These are phyloP conservation scores for Calyptommatus sinebrachiatus DNA, from an alignment of 2,113 vertebrate genomes.

Conservation along the genomic window DNA sequence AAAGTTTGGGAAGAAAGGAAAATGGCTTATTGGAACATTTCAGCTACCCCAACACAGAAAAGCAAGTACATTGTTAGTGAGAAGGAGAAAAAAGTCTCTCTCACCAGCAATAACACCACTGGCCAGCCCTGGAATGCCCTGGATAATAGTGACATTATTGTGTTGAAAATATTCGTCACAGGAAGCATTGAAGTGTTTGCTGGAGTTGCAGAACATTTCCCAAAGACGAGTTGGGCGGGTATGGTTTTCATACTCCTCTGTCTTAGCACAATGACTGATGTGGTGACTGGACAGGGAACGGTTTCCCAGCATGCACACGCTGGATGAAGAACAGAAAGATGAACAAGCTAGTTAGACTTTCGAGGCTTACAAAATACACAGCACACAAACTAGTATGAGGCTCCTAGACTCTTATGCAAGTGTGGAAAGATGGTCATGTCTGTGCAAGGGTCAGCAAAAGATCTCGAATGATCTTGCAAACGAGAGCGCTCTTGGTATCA, in stretches of 20 bases:
- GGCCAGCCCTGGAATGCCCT: conserved; percentile 83
- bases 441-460: background rate
- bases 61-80: background rate
- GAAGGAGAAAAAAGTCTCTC: conserved; percentile 2
- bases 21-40: background rate
- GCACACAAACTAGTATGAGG: background rate
- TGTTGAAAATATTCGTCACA: conserved; percentile 83
- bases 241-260: conserved; percentile 51
- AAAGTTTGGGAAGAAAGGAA: background rate
- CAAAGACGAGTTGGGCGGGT: conserved; percentile 73
- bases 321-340: background rate
- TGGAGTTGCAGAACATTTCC: conserved; percentile 71
- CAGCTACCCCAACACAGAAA: background rate
- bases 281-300: conserved; percentile 78
- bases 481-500: background rate
- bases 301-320: conserved; percentile 89
- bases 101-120: conserved; percentile 82
- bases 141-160: conserved; percentile 76
- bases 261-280: conserved; percentile 74
- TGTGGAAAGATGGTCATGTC: too few species aligned
- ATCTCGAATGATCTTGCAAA: background rate
- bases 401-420: background rate
- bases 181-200: conserved; percentile 66
- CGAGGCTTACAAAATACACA: background rate
- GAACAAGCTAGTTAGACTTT: background rate